These are phyloP conservation scores for Aradophagus sp. DNA, from an alignment of 1,140 invertebrate genomes.

Conservation along the genomic window DNA sequence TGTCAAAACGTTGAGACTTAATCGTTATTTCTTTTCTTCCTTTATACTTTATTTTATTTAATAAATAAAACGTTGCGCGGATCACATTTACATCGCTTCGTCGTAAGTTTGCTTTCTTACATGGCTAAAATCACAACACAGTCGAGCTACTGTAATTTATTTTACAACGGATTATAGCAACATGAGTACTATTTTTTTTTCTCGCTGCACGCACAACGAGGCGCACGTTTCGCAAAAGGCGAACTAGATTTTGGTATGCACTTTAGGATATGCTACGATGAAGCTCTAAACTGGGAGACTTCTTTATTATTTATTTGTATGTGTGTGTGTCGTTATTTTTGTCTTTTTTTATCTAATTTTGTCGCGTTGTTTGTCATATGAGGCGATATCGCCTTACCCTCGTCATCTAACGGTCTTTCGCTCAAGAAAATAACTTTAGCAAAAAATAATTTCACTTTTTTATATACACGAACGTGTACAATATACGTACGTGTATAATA, in stretches of 20 bases:
- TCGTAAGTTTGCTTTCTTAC: conserved; percentile 51
- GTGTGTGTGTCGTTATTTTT: background rate
- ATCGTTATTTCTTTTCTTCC: conserved; percentile 14
- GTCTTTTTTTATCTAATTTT: too few relatives aligned
- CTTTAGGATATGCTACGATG: conserved; percentile 65
- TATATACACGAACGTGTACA: too few relatives aligned
- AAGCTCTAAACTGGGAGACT: conserved; percentile 61
- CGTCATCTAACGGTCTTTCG: conserved; percentile 35
- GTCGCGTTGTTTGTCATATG: too few relatives aligned
- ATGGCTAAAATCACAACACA: conserved; percentile 61
- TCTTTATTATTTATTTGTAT: conserved; percentile 40
- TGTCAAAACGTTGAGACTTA: conserved; percentile 33
- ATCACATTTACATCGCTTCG: conserved; percentile 59
- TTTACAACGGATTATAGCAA: conserved; percentile 60
- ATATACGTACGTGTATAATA: too few relatives aligned
- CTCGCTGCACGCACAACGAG: conserved; percentile 25
- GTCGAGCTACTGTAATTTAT: conserved; percentile 62
- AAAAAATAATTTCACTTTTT: conserved; percentile 32
- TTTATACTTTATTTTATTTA: conserved; percentile 26
- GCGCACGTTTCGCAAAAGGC: conserved; percentile 52
- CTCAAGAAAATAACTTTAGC: conserved; percentile 40
- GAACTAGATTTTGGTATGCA: conserved; percentile 64
- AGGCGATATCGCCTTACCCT: conserved; percentile 23
- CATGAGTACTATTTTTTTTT: conserved; percentile 55
- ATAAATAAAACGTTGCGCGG: conserved; percentile 59